Conservation (phyloP, 2,113 vertebrate genomes). For the Leptobrachium leishanense region DNA sequence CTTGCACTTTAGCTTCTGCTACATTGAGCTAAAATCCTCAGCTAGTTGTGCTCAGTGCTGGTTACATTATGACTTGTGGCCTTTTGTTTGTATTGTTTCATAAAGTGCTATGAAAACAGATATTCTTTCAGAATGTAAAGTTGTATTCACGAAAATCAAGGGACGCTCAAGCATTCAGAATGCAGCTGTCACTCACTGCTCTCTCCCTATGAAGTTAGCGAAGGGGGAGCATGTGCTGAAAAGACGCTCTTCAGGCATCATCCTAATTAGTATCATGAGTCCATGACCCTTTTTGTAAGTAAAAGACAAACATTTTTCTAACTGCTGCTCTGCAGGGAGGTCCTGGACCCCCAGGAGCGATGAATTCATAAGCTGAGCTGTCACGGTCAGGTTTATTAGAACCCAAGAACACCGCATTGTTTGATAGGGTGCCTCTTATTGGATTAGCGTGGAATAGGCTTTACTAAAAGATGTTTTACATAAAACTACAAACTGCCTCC, state of each 20-base stretch:
- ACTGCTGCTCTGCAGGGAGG: constrained; percentile 44
- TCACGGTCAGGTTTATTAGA: constrained; percentile 39
- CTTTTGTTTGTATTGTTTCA: background rate
- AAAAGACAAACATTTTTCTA: constrained; percentile 49
- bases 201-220: constrained; percentile 3
- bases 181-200: constrained; percentile 32
- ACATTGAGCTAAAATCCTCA: no score
- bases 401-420: constrained; percentile 23
- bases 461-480: constrained; percentile 36
- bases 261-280: constrained; percentile 40
- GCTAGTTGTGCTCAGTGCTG: no score
- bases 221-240: constrained; percentile 44
- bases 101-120: background rate
- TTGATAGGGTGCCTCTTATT: constrained; percentile 38
- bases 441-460: constrained; percentile 31
- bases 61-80: no score
- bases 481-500: constrained; percentile 12
- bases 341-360: constrained; percentile 38
- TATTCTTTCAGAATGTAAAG: background rate
- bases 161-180: background rate
- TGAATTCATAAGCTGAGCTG: constrained; percentile 19
- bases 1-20: no score
- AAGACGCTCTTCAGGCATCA: constrained; percentile 42
- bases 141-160: background rate
- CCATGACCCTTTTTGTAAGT: constrained; percentile 48